These are phyloP conservation scores for Tortricodes alternella DNA, from an alignment of 2,888 invertebrate genomes.

Conservation along the genomic window DNA sequence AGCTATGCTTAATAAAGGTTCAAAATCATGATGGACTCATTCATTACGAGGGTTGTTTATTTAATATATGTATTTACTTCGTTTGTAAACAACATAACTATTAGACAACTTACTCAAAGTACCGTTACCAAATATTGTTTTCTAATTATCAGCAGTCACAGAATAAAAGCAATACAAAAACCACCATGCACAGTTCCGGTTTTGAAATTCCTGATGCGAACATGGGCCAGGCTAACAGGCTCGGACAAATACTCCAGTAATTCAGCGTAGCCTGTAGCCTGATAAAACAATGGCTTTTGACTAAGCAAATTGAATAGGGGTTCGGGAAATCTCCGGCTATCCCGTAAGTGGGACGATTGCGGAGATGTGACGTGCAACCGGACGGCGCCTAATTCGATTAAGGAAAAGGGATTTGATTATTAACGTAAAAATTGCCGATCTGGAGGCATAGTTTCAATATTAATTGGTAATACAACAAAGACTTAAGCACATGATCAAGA, in stretches of 20 bases:
- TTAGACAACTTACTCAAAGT: background rate
- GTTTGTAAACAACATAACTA: no score
- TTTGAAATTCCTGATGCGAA: slow-evolving; percentile 49
- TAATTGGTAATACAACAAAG: no score
- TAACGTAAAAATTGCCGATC: no score
- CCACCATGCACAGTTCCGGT: slow-evolving; percentile 45
- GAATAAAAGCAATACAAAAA: slow-evolving; percentile 38
- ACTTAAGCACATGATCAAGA: no score
- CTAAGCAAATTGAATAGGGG: slow-evolving; percentile 7
- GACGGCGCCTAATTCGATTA: no score
- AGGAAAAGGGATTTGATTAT: no score
- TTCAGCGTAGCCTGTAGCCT: slow-evolving; percentile 3
- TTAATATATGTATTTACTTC: background rate
- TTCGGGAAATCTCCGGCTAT: background rate
- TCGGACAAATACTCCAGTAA: slow-evolving; percentile 1
- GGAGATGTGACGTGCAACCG: no score
- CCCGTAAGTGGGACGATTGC: background rate
- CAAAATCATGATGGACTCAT: background rate
- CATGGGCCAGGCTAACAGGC: slow-evolving; percentile 41
- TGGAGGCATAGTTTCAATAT: no score
- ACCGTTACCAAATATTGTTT: background rate
- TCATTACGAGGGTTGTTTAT: background rate
- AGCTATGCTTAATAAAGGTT: slow-evolving; percentile 33
- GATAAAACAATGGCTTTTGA: slow-evolving; percentile 37
- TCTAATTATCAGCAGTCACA: background rate